Evolutionary conservation across 2,113 vertebrate species (phyloP).

Genomic region (Ailurus styani): DNA sequence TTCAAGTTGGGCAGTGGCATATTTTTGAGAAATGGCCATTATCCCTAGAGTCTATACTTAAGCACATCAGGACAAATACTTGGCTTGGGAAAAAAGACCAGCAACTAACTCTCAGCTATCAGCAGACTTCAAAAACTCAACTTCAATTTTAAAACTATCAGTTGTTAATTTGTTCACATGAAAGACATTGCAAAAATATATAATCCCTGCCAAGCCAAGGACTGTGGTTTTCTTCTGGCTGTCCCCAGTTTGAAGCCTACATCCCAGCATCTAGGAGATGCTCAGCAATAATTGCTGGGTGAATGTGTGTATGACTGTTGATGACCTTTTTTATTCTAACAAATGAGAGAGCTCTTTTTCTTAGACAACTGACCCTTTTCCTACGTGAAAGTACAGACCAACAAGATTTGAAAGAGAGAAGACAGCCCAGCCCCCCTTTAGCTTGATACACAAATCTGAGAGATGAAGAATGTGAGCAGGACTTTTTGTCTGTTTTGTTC

Average conservation of each 20-base stretch:
- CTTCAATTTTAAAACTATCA: slow-evolving; percentile 27
- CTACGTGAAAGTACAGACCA: background rate
- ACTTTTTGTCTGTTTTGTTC: background rate
- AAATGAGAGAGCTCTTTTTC: background rate
- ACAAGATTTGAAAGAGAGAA: background rate
- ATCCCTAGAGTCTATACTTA: slow-evolving; percentile 29
- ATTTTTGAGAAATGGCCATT: background rate
- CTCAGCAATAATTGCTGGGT: background rate
- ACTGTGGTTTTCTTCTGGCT: background rate
- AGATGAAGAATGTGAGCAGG: background rate
- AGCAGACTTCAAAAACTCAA: slow-evolving; percentile 16
- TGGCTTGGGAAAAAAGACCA: slow-evolving; percentile 47
- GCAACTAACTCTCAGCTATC: slow-evolving; percentile 40
- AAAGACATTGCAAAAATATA: slow-evolving; percentile 13
- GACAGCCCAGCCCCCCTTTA: background rate
- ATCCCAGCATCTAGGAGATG: background rate
- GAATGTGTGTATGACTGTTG: background rate
- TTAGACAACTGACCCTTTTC: background rate
- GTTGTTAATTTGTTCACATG: background rate
- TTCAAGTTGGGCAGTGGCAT: slow-evolving; percentile 25
- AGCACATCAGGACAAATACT: slow-evolving; percentile 22
- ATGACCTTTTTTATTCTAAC: background rate
- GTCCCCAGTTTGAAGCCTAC: background rate
- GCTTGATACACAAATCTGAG: background rate
- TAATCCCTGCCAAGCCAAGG: background rate